A percentile compares a stretch with the other conserved stretches of the same genome.
Evolutionary conservation across 2,113 vertebrate genomes (phyloP).

Genomic region (Mus spicilegus): DNA sequence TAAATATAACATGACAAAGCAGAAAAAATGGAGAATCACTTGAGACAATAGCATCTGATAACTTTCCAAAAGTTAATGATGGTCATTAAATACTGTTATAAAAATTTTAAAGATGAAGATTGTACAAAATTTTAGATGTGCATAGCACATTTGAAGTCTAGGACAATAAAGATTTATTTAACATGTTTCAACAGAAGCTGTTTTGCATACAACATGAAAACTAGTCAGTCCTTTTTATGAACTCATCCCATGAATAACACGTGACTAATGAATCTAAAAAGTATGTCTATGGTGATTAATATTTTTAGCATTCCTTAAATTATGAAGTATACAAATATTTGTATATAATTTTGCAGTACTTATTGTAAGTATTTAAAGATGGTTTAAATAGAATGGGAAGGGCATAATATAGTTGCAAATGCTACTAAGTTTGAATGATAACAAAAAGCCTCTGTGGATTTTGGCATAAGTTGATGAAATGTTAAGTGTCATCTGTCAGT

Average conservation of each 20-base stretch:
- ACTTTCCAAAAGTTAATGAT: not conserved
- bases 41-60: not conserved
- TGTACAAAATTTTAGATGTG: not conserved
- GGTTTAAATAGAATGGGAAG: not conserved
- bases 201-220: not conserved
- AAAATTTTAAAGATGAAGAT: not conserved
- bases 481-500: not conserved
- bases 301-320: not conserved
- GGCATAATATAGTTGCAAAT: not conserved
- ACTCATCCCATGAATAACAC: not conserved
- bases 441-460: not conserved
- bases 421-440: not conserved
- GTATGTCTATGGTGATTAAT: too few species aligned
- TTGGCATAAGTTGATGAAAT: not conserved
- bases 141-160: not conserved
- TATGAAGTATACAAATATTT: not conserved
- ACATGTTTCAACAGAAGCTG: not conserved
- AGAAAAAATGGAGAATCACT: not conserved
- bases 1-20: not conserved
- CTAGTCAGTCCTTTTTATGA: not conserved
- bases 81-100: not conserved
- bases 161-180: not conserved
- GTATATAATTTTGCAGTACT: not conserved
- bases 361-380: not conserved
- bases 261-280: not conserved